Base-by-base conservation (phyloP, 2,888 invertebrate genomes). In the Drosophila pseudotalamancana region DNA sequence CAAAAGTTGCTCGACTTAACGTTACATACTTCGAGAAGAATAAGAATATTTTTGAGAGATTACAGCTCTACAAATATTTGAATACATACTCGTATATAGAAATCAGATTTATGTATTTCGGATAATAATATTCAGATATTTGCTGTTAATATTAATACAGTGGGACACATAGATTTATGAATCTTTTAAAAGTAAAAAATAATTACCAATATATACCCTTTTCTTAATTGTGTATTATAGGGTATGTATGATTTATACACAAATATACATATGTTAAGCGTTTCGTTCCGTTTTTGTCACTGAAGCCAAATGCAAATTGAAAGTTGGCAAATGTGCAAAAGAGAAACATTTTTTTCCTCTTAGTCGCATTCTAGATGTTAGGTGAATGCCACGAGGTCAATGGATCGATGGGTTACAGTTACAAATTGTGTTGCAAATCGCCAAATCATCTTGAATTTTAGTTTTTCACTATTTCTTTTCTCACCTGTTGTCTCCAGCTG, bases 281-380 rank as follows among this genome's bases (percentile, higher is more conserved):
- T 62, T 73, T 65, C 21, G 53, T 43, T 57, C 60, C 46, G 48
- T 64, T 60, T 50, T 54, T 69, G 62, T 53, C 59, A 56, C 34
- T 42, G 27, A 71, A 63, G 64, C 61, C 70, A 76, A 85, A 82
- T 78, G 86, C 66, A 81, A 81, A 85, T 82, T 85, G 81, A 79
- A 80, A 67, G 72, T 86, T 86, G 76, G 87, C 81, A 83, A 83
- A 70, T 69, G 80, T 77, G 69, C 72, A 61, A 77, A 78, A 67
- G 65, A 70, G 67, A 53, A 51, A 14, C 12, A 56, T 53, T 27
- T 49, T 51, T 31, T 14, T 32, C 12, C 18, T 5, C 43, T 35
- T n/a, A n/a, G n/a, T 18, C 12, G 31, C 45, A 42, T 37, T 46
- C 27, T n/a, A 59, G 43, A 27, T 40, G 54, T 32, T 29, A 21